Base-by-base conservation (phyloP, 2,797 vertebrate species). In the Sebastes reedi region DNA sequence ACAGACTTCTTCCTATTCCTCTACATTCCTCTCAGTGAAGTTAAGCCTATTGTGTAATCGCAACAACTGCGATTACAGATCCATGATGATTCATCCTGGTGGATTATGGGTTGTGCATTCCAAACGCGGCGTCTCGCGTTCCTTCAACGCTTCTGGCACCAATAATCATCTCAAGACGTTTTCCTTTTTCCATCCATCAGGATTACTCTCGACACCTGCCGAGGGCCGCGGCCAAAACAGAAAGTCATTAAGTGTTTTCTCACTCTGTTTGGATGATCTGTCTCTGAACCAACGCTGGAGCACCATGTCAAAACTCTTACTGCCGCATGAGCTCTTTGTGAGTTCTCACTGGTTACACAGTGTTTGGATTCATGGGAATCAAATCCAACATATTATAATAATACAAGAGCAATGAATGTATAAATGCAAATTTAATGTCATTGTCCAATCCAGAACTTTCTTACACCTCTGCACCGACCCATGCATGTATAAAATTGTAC, bases 191-290 rank as follows among this genome's bases (percentile, higher is more conserved):
- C 81, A 90, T 91, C 83, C 65, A 70, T 91, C 90, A 90, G 86
- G 90, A 91, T 91, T 88, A 89, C 66, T 84, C 66, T 79, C 32
- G 80, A 88, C 88, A 91, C 86, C 90, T 89, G 86, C 86, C 70
- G 83, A 84, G 73, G 29, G 62, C 60, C 69, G 4, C 36, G 32
- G 87, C 90, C 91, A 91, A 87, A 80, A 70, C 80, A 78, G 16
- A 80, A 58, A 79, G 59, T 42, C 81, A 56, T 72, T 80, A 89
- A 80, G 25, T 65, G 76, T 74, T 85, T 83, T 89, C 74, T 79
- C 73, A 11, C 65, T 85, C 50, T 24, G 75, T 81, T 30, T 71
- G 59, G 39, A 60, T 13, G 22, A 75, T 77, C 59, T 8, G 58
- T 42, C 30, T 70, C 30, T 70, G 36, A 75, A 69, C 24, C 24